Base-by-base conservation (phyloP, 1,140 invertebrate genomes). In the Tetraneura akinire region DNA sequence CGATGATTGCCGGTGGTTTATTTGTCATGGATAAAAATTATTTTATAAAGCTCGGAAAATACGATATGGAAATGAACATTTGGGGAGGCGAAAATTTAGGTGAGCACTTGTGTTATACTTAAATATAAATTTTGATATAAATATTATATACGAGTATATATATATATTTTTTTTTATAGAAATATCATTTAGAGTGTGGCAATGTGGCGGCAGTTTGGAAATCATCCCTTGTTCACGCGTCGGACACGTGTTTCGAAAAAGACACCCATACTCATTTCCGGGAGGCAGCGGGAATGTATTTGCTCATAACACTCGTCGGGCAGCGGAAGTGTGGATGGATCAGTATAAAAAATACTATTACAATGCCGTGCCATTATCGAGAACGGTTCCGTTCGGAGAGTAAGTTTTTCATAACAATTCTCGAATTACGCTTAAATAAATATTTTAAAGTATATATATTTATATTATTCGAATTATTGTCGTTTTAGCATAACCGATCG, bases 31-130 rank as follows among this genome's bases (percentile, higher is more conserved):
- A 94, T 84, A 92, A 93, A 83, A 87, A 90, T 6, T 98, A 96
- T 87, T 99, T 99, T 87, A 93, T 94, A 82, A 93, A 94, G 84
- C 89, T 99, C 13, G 97, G 97, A 62, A 96, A 96, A 84, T 99
- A 99, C 86, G 97, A 99, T 85, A 96, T 94, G 87, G 93, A 94
- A 84, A 97, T 98, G 95, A 96, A 98, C 85, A 95, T 98, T 11
- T 98, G 97, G 97, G 92, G 94, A 57, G 93, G 92, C 23, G 94
- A 96, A 85, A 94, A 95, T 87, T 85, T 95, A 81, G 91, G 91
- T 90, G 84, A 86, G 84, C 32, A 60, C 6, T 37, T 1, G 13
- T 14, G 45, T 47, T 47, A 6, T 47, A n/a, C n/a, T n/a, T n/a
- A n/a, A n/a, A n/a, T n/a, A n/a, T 47, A 8, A 13, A 47, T 13